Percentiles rank a stretch among this genome's conserved stretches.
Evolutionary conservation across 2,888 invertebrate species (phyloP).

Genomic region (Catocala fraxini): DNA sequence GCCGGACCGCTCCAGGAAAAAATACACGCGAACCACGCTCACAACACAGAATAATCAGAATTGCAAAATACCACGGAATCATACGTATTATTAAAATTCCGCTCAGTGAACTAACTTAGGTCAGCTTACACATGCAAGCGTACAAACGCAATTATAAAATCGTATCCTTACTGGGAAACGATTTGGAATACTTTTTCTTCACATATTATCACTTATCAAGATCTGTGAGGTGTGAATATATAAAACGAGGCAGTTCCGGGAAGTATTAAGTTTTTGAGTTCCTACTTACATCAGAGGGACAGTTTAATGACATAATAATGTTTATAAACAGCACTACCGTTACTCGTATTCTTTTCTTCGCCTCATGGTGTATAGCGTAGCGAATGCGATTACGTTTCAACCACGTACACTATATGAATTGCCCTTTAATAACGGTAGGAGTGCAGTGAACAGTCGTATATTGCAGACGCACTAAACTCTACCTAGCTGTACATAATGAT

Average conservation of each 20-base stretch:
- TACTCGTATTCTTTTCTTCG: slow-evolving; percentile 63
- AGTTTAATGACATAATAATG: slow-evolving; percentile 54
- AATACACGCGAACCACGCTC: slow-evolving; percentile 67
- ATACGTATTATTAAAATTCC: slow-evolving; percentile 67
- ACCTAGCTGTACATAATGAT: slow-evolving; percentile 84
- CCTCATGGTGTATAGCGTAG: slow-evolving; percentile 63
- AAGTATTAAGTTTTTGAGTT: slow-evolving; percentile 57
- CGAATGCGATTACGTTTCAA: slow-evolving; percentile 76
- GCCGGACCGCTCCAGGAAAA: slow-evolving; percentile 73
- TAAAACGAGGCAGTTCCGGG: slow-evolving; percentile 63
- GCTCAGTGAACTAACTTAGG: slow-evolving; percentile 61
- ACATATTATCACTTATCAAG: slow-evolving; percentile 67
- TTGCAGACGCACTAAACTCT: slow-evolving; percentile 76
- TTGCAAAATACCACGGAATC: slow-evolving; percentile 59
- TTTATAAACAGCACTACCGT: slow-evolving; percentile 60
- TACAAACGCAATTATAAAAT: slow-evolving; percentile 47
- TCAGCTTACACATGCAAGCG: slow-evolving; percentile 45
- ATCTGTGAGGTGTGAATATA: slow-evolving; percentile 76
- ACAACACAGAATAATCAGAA: slow-evolving; percentile 68
- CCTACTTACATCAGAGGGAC: slow-evolving; percentile 48
- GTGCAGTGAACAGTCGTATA: slow-evolving; percentile 80
- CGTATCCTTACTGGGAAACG: slow-evolving; percentile 63
- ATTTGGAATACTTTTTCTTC: slow-evolving; percentile 65
- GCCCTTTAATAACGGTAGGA: slow-evolving; percentile 83
- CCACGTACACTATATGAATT: slow-evolving; percentile 80